Evolutionary conservation across 1,140 invertebrate species (phyloP), one percentile per base, ranked within the genome.

Genomic region (Maniola jurtina): DNA sequence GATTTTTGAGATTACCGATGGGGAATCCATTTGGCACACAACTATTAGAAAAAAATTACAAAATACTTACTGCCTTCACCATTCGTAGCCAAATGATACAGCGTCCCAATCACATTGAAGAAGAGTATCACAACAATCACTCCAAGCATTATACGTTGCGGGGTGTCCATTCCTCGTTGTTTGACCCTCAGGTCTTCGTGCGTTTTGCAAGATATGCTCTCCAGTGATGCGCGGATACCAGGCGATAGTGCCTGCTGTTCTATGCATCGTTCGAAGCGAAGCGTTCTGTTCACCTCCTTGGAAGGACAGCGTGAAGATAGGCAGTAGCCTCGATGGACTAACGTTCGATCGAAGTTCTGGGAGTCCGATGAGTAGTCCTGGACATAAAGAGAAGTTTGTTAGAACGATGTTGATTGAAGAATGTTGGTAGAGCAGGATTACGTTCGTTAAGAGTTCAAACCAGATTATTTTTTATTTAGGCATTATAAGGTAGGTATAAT

Each of bases 261-360:
- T 4, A 81, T 73, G 70, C 81, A 85, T 7, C 52, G 68, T 69
- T 77, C 75, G 71, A 85, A 83, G 34, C 75, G 77, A 4, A 56
- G 58, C 2, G 76, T 68, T 2, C 48, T 42, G 64, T 78, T 77
- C 6, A 11, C 15, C 40, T 76, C 80, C 10, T 15, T 16, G 11
- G 65, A 36, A 0, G 75, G 69, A 40, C 79, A 82, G 0, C 78
- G 68, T 34, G 70, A 55, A 25, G 64, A 71, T 11, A 83, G 56
- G 66, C 81, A 83, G 67, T 77, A 73, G 0, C 79, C 79, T 9
- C 80, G 79, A 66, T 83, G 73, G 4, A 83, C 35, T 0, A 63
- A 58, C 8, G 73, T 78, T 15, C 73, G 80, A 59, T 85, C 79
- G 68, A 77, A 81, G 35, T 74, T 56, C 10, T 62, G 40, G 0